Evolutionary conservation across 1,140 invertebrate genomes (phyloP), one percentile per base, ranked within the genome.

Genomic region (Solenopsis invicta): DNA sequence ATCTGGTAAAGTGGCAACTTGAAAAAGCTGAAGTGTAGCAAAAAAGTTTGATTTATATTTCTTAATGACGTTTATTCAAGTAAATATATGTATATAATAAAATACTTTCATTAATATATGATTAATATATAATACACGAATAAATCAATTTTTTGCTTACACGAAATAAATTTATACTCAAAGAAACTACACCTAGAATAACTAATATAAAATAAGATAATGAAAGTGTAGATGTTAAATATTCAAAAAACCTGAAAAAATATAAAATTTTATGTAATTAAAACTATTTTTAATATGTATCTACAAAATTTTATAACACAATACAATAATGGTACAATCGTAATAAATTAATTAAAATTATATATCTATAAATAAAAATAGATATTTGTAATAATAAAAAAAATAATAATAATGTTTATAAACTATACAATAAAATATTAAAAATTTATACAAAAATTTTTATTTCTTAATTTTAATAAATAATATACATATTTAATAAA

Each of bases 101-200:
- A 48, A 4, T 41, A 80, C 9, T 37, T 16, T 45, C 1, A 16
- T 34, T 48, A 24, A 18, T 2, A 64, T 45, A 24, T 9, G 12
- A 78, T 29, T 48, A 78, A 78, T 24, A 62, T 21, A 41, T 41
- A 0, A 0, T 29, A 6, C 12, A 82, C 4, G 0, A 48, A 37
- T 50, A 0, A 66, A 41, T 52, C 67, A 18, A 45, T 77, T 18
- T 45, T 64, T 45, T 52, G 77, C 82, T 85, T 34, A 85, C 82
- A 24, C 74, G 59, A 3, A 77, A 85, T 52, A 85, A 66, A 4
- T 77, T 85, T 18, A 77, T 18, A 34, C 56, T 85, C 9, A 66
- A 9, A 37, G 82, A 85, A 64, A 50, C n/a, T 41, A 85, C 59
- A 0, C 71, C 82, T n/a, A 85, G 29, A 64, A 62, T 12, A 24